Evolutionary conservation across 2,113 vertebrate genomes (phyloP).

Genomic region (Hiodon alosoides): DNA sequence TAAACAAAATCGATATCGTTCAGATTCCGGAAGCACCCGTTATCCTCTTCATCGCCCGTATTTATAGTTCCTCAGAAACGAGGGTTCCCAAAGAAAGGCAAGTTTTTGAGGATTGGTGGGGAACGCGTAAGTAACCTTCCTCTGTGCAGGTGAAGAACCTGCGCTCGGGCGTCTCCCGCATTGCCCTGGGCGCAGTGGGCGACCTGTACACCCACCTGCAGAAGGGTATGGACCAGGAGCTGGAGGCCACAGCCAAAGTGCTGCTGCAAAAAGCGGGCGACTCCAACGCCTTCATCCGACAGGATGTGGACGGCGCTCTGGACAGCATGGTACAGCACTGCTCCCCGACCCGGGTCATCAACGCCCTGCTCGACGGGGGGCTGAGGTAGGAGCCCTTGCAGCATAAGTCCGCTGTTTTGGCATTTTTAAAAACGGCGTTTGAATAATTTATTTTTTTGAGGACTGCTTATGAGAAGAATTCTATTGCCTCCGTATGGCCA

Average conservation of each 20-base stretch:
- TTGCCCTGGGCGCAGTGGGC: conserved; percentile 79
- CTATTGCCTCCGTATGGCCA: background rate
- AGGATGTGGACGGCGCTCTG: conserved; percentile 84
- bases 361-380: conserved; percentile 80
- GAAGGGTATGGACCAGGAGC: conserved; percentile 89
- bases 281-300: conserved; percentile 85
- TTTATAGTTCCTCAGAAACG: no score
- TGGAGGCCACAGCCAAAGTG: conserved; percentile 78
- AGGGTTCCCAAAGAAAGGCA: no score
- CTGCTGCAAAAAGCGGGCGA: conserved; percentile 87
- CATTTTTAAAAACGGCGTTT: no score
- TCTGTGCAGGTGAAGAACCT: conserved; percentile 86
- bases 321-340: conserved; percentile 85
- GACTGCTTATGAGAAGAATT: background rate
- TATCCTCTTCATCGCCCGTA: no score
- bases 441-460: background rate
- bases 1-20: no score
- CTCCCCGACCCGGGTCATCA: conserved; percentile 75
- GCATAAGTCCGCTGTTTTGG: background rate
- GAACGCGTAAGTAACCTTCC: background rate
- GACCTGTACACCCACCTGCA: conserved; percentile 81
- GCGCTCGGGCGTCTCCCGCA: conserved; percentile 87
- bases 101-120: no score
- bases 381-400: conserved; percentile 64
- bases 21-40: no score